Evolutionary conservation across 2,888 invertebrate species (phyloP), one percentile per base, ranked within the genome.

Genomic region (Poecilus cupreus): DNA sequence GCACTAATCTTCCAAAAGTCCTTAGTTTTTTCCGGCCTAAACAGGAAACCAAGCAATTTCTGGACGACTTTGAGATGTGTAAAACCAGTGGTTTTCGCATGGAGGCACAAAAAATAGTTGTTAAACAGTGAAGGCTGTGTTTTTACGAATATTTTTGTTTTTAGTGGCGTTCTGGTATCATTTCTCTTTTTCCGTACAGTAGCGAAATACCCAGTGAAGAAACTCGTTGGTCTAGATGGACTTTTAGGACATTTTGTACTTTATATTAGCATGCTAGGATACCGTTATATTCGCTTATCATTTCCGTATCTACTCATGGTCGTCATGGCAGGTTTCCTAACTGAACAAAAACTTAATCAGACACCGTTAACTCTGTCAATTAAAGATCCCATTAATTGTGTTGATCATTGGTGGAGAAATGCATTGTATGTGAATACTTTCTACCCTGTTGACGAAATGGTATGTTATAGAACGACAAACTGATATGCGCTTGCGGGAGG

Each of bases 401-500:
- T 90, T 82, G 85, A 87, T 39, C 90, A 91, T 86, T 93, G 93
- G 91, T 94, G 93, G 93, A 89, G 92, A 82, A 94, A 93, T 86
- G 88, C 92, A 11, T 88, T 94, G 0, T 94, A 93, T 85, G 86
- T 93, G 64, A 92, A 92, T 83, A 93, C 91, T 0, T 89, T 92
- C 37, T 93, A 91, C 84, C 91, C 93, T 0, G 86, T 88, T 8
- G 88, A 90, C 0, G 91, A 93, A 86, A 91, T 93, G 90, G 94
- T 93, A 85, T n/a, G n/a, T n/a, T n/a, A n/a, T n/a, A n/a, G n/a
- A n/a, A n/a, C n/a, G n/a, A n/a, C n/a, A n/a, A n/a, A n/a, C n/a
- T n/a, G n/a, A n/a, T n/a, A n/a, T n/a, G n/a, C n/a, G n/a, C n/a
- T n/a, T n/a, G n/a, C n/a, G n/a, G n/a, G n/a, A n/a, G n/a, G n/a